A percentile compares a stretch with the other conserved stretches of the same genome.
phyloP scores from a whole-genome alignment of 2,797 vertebrate species.

The Tadarida brasiliensis region DNA sequence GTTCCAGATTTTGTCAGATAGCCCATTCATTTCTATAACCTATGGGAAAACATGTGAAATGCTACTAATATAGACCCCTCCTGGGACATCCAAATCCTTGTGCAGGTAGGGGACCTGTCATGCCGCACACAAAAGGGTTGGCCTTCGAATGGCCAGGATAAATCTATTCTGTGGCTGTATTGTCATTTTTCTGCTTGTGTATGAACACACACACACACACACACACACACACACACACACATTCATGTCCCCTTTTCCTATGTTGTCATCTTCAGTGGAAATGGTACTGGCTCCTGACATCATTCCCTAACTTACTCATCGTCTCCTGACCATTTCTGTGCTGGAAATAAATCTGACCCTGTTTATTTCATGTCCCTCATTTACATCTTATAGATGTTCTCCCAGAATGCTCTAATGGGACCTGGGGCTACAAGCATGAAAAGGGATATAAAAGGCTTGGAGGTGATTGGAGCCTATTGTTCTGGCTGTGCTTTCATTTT shows the following conservation, averaged over 20 bases:
- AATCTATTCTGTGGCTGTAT: neutral
- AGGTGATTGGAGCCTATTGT: neutral
- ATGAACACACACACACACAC: neutral
- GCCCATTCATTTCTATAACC: neutral
- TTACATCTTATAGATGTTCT: neutral
- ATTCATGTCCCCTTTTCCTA: neutral
- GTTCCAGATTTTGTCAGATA: neutral
- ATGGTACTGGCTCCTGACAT: neutral
- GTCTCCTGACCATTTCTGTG: neutral
- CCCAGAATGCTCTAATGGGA: neutral
- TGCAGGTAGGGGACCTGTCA: neutral
- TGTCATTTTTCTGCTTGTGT: neutral
- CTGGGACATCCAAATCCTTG: neutral
- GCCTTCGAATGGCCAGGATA: neutral
- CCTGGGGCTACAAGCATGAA: neutral
- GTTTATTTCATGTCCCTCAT: neutral
- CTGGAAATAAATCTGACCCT: neutral
- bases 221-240: neutral
- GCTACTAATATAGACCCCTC: neutral
- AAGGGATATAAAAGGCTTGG: neutral
- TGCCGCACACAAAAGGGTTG: neutral
- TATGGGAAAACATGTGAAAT: neutral
- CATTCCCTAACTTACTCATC: neutral
- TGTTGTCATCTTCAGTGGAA: neutral
- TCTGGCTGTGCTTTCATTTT: neutral